Evolutionary conservation across 2,888 invertebrate species (phyloP).

Genomic region (Lacanobia oleracea): DNA sequence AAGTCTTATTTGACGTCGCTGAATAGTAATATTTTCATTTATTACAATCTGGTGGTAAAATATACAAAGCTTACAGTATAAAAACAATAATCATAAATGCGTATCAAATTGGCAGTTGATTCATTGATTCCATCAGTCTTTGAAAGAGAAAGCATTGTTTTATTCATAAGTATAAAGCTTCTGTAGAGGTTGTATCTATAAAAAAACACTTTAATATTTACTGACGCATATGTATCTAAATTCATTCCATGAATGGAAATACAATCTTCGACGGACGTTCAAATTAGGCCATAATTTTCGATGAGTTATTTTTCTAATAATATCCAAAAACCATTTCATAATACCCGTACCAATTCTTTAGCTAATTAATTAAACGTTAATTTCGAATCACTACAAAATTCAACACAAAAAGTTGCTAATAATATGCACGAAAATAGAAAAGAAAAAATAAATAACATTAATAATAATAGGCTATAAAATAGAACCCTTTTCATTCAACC

Average conservation of each 20-base stretch:
- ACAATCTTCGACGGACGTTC: background rate
- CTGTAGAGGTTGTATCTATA: background rate
- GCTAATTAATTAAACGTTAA: background rate
- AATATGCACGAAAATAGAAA: slow-evolving; percentile 12
- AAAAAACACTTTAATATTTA: background rate
- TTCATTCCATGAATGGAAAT: background rate
- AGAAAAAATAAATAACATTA: slow-evolving; percentile 46
- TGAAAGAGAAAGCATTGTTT: slow-evolving; percentile 38
- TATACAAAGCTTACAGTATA: slow-evolving; percentile 39
- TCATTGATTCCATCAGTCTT: slow-evolving; percentile 68
- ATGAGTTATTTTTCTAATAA: background rate
- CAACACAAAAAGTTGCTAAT: slow-evolving; percentile 12
- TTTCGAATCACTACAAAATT: slow-evolving; percentile 26
- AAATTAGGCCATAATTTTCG: slow-evolving; percentile 29
- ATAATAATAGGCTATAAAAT: background rate
- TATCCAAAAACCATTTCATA: background rate
- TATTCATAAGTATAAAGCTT: background rate
- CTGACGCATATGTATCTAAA: background rate
- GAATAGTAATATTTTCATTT: slow-evolving; percentile 43
- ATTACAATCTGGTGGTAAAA: slow-evolving; percentile 30
- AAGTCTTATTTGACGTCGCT: too few relatives aligned
- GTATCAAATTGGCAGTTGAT: slow-evolving; percentile 68
- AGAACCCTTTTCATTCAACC: background rate
- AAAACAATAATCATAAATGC: slow-evolving; percentile 65
- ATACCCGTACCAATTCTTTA: slow-evolving; percentile 46